phyloP scores from a whole-genome alignment of 1,140 invertebrate species.

The Papilio xuthus region DNA sequence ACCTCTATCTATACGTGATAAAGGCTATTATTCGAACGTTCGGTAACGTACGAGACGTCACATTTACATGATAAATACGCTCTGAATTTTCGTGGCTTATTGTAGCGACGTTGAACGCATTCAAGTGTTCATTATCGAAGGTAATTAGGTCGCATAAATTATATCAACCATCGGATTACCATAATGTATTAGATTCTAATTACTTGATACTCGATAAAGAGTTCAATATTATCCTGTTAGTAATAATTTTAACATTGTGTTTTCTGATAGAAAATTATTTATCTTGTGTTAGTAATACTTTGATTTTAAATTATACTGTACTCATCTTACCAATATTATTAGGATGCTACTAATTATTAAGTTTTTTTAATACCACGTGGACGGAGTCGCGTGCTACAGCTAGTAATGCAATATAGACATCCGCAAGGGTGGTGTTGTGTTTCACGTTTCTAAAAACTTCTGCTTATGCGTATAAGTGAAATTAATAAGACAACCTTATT shows the following conservation, averaged over 20 bases:
- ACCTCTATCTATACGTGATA: constrained; percentile 18
- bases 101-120: neutral
- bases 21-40: constrained; percentile 5
- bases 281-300: no score
- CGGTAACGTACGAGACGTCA: constrained; percentile 17
- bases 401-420: no score
- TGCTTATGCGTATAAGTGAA: no score
- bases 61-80: constrained; percentile 20
- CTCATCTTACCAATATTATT: no score
- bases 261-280: neutral
- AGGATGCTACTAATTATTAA: no score
- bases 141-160: neutral
- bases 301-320: no score
- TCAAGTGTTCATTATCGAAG: neutral
- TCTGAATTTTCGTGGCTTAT: constrained; percentile 8
- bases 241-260: neutral
- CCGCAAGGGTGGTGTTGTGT: no score
- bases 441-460: no score
- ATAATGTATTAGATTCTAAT: neutral
- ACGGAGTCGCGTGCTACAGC: no score
- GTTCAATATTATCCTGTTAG: neutral
- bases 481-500: no score
- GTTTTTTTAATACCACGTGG: no score
- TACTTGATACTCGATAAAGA: neutral
- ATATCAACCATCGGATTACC: neutral